Evolutionary conservation across 1,140 invertebrate species (phyloP).

Genomic region (Neuroterus valhalla): DNA sequence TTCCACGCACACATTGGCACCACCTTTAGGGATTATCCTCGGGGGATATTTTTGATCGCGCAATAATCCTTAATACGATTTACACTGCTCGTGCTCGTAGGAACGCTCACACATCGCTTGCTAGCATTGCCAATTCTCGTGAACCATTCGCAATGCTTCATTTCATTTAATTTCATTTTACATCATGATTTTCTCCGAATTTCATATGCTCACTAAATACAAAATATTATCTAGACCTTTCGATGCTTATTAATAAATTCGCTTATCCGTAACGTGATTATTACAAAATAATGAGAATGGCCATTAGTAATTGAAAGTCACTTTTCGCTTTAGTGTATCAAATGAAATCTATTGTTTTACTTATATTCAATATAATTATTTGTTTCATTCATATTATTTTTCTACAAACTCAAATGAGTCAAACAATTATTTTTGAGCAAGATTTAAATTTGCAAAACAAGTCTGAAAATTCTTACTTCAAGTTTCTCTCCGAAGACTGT

Average conservation of each 20-base stretch:
- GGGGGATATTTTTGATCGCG: conserved; percentile 74
- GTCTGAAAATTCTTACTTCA: no score
- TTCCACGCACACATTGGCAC: conserved; percentile 64
- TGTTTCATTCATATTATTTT: no score
- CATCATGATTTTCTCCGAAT: conserved; percentile 24
- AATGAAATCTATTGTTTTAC: no score
- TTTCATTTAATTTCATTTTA: not conserved
- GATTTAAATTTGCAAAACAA: no score
- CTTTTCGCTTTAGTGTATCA: not conserved
- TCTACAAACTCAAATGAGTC: no score
- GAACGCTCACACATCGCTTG: conserved; percentile 48
- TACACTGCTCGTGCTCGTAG: conserved; percentile 67
- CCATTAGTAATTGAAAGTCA: not conserved
- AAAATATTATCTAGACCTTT: conserved; percentile 17
- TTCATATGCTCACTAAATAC: not conserved
- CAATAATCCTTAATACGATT: conserved; percentile 76
- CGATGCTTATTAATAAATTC: conserved; percentile 2
- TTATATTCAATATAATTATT: no score
- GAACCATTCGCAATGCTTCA: conserved; percentile 23
- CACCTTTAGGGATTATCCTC: conserved; percentile 70
- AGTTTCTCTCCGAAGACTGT: no score
- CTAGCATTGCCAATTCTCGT: conserved; percentile 36
- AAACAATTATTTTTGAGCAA: no score
- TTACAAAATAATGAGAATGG: not conserved
- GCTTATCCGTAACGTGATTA: not conserved